Conservation (phyloP, 2,888 invertebrate species). For the Ethmia dodecea region DNA sequence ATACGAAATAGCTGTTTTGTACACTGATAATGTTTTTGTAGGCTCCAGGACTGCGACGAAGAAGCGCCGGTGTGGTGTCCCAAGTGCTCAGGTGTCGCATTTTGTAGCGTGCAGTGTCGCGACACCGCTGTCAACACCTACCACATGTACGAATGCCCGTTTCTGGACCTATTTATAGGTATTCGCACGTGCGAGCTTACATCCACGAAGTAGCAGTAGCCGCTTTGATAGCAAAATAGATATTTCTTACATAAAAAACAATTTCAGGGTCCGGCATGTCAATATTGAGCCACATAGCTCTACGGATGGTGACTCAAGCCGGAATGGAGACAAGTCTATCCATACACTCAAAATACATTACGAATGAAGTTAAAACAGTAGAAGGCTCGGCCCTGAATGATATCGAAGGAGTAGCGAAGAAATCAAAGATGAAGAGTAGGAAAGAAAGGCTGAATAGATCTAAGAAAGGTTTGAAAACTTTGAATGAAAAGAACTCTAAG, state of each 20-base stretch:
- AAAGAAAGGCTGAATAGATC: constrained; percentile 60
- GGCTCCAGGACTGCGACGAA: constrained; percentile 41
- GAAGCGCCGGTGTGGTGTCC: constrained; percentile 83
- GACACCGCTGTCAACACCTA: constrained; percentile 81
- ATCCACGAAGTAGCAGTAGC: no score
- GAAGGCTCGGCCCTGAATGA: constrained; percentile 50
- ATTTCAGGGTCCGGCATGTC: constrained; percentile 89
- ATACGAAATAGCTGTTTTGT: background rate
- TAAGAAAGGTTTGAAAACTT: constrained; percentile 48
- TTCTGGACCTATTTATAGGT: constrained; percentile 85
- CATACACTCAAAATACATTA: constrained; percentile 60
- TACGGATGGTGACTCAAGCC: constrained; percentile 87
- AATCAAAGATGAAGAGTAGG: constrained; percentile 58
- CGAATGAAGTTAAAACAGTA: constrained; percentile 43
- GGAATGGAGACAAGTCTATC: constrained; percentile 65
- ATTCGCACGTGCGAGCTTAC: no score
- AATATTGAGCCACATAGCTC: constrained; percentile 84
- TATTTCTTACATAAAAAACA: no score
- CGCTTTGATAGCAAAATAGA: no score
- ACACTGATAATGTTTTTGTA: constrained; percentile 21
- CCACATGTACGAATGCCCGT: constrained; percentile 86
- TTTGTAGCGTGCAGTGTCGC: constrained; percentile 83
- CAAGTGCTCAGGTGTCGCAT: constrained; percentile 86
- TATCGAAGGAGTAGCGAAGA: constrained; percentile 56
- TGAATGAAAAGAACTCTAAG: constrained; percentile 37